Percentiles rank a stretch among this genome's conserved stretches.
Evolutionary conservation across 2,113 vertebrate genomes (phyloP).

Genomic region (Gobio gobio): DNA sequence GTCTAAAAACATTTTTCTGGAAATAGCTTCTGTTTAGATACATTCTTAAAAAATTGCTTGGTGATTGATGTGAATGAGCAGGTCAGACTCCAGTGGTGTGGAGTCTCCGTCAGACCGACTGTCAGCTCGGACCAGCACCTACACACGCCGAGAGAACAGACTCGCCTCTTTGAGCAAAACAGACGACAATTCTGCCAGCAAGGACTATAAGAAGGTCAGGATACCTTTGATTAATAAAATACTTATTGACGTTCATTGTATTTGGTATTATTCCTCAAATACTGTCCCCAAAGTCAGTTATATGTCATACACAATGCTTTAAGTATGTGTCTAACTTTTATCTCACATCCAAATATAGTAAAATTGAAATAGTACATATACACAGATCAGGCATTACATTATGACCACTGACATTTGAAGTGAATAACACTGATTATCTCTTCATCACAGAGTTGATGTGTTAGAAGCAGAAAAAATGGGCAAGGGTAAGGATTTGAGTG

Average conservation of each 20-base stretch:
- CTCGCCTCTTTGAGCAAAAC: slow-evolving; percentile 82
- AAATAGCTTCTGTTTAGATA: background rate
- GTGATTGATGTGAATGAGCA: slow-evolving; percentile 58
- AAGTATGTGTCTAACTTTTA: background rate
- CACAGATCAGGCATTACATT: too few relatives aligned
- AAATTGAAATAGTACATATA: background rate
- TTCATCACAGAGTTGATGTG: too few relatives aligned
- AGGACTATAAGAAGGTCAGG: slow-evolving; percentile 89
- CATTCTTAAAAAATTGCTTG: background rate
- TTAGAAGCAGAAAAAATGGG: too few relatives aligned
- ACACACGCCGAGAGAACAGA: slow-evolving; percentile 86
- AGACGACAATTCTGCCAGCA: slow-evolving; percentile 79
- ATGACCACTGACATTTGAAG: too few relatives aligned
- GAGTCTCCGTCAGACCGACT: slow-evolving; percentile 81
- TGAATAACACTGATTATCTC: too few relatives aligned
- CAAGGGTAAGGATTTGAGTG: too few relatives aligned
- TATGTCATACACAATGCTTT: background rate
- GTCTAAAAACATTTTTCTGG: background rate
- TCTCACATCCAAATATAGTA: background rate
- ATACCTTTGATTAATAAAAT: background rate
- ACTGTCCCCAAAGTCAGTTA: background rate
- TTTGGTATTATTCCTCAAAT: background rate
- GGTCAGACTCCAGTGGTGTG: slow-evolving; percentile 82
- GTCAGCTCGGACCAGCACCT: slow-evolving; percentile 79
- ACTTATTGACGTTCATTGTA: background rate